Evolutionary conservation across 1,140 invertebrate species (phyloP).

Genomic region (Bombus picipes): DNA sequence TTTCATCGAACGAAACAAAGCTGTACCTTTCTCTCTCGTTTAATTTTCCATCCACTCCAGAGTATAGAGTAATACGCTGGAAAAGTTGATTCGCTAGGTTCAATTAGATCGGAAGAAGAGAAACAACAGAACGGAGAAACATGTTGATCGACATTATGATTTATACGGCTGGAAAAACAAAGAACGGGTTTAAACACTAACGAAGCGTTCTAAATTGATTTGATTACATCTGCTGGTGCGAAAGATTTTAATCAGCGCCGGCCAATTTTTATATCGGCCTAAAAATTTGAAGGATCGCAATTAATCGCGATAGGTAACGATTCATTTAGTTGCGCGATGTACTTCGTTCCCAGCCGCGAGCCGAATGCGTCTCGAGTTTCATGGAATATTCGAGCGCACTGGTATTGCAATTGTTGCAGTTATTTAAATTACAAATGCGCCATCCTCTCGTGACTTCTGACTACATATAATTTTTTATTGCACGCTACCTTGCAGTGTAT

Average conservation of each 20-base stretch:
- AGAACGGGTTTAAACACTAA: conserved; percentile 27
- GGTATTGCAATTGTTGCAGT: conserved; percentile 36
- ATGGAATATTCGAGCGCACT: conserved; percentile 5
- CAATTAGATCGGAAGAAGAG: neutral
- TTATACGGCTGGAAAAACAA: conserved; percentile 11
- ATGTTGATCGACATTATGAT: conserved; percentile 28
- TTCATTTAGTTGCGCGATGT: conserved; percentile 30
- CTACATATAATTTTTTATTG: conserved; percentile 38
- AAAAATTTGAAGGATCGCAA: conserved; percentile 48
- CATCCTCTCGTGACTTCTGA: conserved; percentile 20
- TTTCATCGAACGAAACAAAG: neutral
- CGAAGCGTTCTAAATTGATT: conserved; percentile 43
- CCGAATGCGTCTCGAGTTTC: neutral
- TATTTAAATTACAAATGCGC: conserved; percentile 46
- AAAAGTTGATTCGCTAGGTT: neutral
- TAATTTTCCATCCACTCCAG: neutral
- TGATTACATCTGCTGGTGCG: conserved; percentile 32
- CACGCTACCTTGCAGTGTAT: neutral
- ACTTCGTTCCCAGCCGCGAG: neutral
- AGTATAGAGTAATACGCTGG: no score
- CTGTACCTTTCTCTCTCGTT: neutral
- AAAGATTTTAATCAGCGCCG: conserved; percentile 42
- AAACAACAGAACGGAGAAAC: neutral
- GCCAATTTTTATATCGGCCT: conserved; percentile 16
- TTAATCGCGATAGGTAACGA: conserved; percentile 44